These are phyloP conservation scores for Glossosoma conforme DNA, from an alignment of 1,140 invertebrate species.

Conservation along the genomic window DNA sequence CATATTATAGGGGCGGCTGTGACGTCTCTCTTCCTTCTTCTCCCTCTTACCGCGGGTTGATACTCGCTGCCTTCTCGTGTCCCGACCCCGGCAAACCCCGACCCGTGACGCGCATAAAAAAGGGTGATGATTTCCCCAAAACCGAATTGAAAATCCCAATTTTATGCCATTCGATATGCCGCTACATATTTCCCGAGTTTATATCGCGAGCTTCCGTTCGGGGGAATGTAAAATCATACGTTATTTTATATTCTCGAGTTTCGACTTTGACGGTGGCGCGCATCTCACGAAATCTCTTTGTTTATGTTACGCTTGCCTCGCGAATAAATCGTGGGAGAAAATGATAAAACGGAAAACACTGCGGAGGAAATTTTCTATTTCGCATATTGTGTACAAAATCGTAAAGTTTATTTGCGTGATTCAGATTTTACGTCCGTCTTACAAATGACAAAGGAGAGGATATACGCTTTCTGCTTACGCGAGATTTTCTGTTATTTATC, in stretches of 20 bases:
- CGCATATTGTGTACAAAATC: slow-evolving; percentile 31
- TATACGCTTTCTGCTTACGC: slow-evolving; percentile 16
- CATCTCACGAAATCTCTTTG: slow-evolving; percentile 29
- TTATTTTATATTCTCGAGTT: slow-evolving; percentile 29
- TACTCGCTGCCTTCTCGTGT: background rate
- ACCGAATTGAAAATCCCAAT: slow-evolving; percentile 33
- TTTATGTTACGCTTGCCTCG: slow-evolving; percentile 30
- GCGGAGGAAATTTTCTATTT: slow-evolving; percentile 25
- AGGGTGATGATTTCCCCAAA: slow-evolving; percentile 32
- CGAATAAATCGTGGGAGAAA: slow-evolving; percentile 28
- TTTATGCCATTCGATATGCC: slow-evolving; percentile 32
- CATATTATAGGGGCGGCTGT: slow-evolving; percentile 28
- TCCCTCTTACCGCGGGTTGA: background rate
- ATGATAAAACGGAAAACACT: slow-evolving; percentile 28
- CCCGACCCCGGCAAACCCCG: background rate
- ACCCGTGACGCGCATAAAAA: slow-evolving; percentile 23
- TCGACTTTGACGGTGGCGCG: slow-evolving; percentile 15
- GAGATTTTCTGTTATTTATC: slow-evolving; percentile 18
- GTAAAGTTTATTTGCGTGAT: slow-evolving; percentile 31
- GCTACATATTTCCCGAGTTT: slow-evolving; percentile 32
- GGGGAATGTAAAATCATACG: slow-evolving; percentile 22
- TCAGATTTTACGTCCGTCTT: slow-evolving; percentile 30
- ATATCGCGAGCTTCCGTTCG: slow-evolving; percentile 25
- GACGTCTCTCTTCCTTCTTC: slow-evolving; percentile 11
- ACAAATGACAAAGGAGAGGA: slow-evolving; percentile 18